phyloP scores from a whole-genome alignment of 1,140 invertebrate species.

The Odontomachus brunneus region DNA sequence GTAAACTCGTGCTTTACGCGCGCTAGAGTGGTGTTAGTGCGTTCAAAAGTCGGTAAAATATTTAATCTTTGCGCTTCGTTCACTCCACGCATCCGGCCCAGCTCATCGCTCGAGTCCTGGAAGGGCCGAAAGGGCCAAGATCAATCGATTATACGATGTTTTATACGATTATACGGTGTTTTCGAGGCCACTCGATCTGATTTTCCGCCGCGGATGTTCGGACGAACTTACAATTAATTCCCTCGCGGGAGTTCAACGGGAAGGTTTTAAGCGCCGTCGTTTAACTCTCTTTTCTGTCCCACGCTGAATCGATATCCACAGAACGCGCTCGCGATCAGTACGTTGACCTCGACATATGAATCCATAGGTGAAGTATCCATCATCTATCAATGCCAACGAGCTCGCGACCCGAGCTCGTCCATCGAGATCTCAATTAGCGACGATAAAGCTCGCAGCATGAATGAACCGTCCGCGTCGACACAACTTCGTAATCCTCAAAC shows the following conservation, averaged over 20 bases:
- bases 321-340: slow-evolving; percentile 38
- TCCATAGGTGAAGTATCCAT: slow-evolving; percentile 61
- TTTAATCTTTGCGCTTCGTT: slow-evolving; percentile 40
- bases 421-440: slow-evolving; percentile 74
- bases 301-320: slow-evolving; percentile 55
- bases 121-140: too few species aligned
- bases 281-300: slow-evolving; percentile 19
- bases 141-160: background rate
- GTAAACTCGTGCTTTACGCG: slow-evolving; percentile 27
- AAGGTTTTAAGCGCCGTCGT: slow-evolving; percentile 17
- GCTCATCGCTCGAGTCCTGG: background rate
- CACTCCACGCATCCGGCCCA: background rate
- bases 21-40: background rate
- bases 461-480: slow-evolving; percentile 67
- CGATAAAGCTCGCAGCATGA: slow-evolving; percentile 72
- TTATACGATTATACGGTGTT: background rate
- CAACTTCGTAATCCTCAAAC: slow-evolving; percentile 54
- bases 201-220: background rate
- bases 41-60: slow-evolving; percentile 41
- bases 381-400: slow-evolving; percentile 70
- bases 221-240: background rate
- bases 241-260: background rate
- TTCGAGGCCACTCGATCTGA: background rate
- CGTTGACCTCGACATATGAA: slow-evolving; percentile 53
- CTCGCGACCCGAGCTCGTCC: slow-evolving; percentile 62